Evolutionary conservation across 2,888 invertebrate genomes (phyloP), one percentile per base, ranked within the genome.

Genomic region (Amorpha juglandis): DNA sequence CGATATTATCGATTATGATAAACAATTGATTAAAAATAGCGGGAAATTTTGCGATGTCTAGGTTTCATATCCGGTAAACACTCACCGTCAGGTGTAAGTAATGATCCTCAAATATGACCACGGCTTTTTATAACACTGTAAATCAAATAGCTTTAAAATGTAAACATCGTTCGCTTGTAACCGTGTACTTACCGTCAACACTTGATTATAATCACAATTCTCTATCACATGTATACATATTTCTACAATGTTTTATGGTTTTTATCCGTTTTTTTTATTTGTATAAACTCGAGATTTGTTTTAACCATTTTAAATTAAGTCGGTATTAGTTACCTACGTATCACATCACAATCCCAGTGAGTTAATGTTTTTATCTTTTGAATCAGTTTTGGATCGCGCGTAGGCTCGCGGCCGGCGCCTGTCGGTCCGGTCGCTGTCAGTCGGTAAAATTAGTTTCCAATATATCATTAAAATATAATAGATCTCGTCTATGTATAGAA

Each of bases 401-500:
- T 58, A 42, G 58, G 42, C 19, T 58, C 38, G 38, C 58, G 58
- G 58, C 42, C 58, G 58, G 58, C 33, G 0, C 1, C 19, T 1
- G 19, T 3, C 50, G 42, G 58, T 12, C 11, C 50, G 58, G 58
- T 19, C 35, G 21, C 21, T 42, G 11, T 65, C 14, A 16, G 55
- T 48, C 55, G 35, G 48, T 58, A 55, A 35, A n/a, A 48, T 48
- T 65, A 55, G 58, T 55, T 53, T 48, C 45, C 55, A 42, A 38
- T 48, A 64, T 48, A 62, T 55, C 42, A 63, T 42, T 62, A 63
- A 53, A 68, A 66, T 14, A 68, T 65, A 66, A 74, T 70, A 75
- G 74, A 77, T 78, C 71, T 72, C 74, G 73, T 70, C 67, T 71
- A 69, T 70, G 62, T 62, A 47, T 68, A 62, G 50, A 69, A 70